A percentile compares a stretch with the other conserved stretches of the same genome.
These are phyloP conservation scores for Archocentrus centrarchus DNA, from an alignment of 2,113 vertebrate genomes.

Conservation along the genomic window DNA sequence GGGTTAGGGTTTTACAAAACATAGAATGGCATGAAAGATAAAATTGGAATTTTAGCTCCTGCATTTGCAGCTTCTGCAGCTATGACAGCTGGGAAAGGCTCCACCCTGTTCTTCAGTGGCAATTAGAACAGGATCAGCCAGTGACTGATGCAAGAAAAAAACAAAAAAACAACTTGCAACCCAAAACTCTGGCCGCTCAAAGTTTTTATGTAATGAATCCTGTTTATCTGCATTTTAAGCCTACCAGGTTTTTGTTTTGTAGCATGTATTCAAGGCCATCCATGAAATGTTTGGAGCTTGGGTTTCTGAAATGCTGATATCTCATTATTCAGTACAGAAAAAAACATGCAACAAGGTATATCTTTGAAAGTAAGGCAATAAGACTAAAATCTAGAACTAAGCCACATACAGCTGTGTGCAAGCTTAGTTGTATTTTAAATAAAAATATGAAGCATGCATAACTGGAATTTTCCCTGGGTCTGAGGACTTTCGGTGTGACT, in stretches of 20 bases:
- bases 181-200: neutral
- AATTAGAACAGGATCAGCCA: slow-evolving; percentile 1
- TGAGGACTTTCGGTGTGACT: accelerated
- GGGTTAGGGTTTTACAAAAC: neutral
- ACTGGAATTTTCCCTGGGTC: neutral
- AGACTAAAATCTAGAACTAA: neutral
- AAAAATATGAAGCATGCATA: neutral
- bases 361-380: neutral
- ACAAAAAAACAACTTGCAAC: neutral
- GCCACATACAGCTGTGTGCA: neutral
- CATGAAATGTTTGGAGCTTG: neutral
- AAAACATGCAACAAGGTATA: neutral
- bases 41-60: too few relatives aligned
- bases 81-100: too few relatives aligned
- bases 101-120: neutral
- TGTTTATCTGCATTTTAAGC: slow-evolving; percentile 12
- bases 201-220: neutral
- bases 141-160: neutral
- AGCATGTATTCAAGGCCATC: neutral
- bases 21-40: too few relatives aligned
- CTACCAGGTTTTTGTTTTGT: neutral
- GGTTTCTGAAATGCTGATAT: neutral
- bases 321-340: too few relatives aligned
- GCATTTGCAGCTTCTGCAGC: too few relatives aligned
- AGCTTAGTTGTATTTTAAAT: neutral